Evolutionary conservation across 2,113 vertebrate genomes (phyloP).

Genomic region (Lepus europaeus): DNA sequence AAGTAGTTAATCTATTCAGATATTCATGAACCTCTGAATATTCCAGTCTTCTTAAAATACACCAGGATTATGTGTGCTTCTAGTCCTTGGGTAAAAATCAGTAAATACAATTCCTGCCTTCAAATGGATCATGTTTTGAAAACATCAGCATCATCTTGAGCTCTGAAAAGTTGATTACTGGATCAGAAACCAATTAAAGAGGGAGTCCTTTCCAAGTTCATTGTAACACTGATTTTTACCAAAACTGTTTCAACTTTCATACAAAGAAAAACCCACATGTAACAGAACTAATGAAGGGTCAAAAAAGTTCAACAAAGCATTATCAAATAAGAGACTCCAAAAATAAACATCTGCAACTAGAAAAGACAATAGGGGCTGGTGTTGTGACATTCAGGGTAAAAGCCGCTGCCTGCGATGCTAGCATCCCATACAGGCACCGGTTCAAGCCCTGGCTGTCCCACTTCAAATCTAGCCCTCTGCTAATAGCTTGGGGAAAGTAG

Average conservation of each 20-base stretch:
- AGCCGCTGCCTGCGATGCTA: no score
- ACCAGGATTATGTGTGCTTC: background rate
- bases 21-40: conserved; percentile 30
- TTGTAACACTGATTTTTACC: conserved; percentile 21
- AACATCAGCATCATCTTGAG: background rate
- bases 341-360: background rate
- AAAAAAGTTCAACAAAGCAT: conserved; percentile 34
- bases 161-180: background rate
- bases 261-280: background rate
- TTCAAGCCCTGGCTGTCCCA: no score
- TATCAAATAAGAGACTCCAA: conserved; percentile 14
- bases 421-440: no score
- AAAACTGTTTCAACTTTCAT: conserved; percentile 16
- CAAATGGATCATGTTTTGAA: background rate
- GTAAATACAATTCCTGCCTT: background rate
- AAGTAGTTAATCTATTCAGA: conserved; percentile 35
- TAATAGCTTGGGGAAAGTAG: no score
- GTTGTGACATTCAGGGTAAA: no score
- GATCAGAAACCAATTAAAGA: background rate
- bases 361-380: background rate
- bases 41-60: background rate
- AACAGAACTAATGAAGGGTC: background rate
- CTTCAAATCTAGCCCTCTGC: no score
- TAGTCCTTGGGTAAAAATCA: background rate
- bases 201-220: background rate